Evolutionary conservation across 1,140 invertebrate genomes (phyloP).

Genomic region (Drosophila guanche): DNA sequence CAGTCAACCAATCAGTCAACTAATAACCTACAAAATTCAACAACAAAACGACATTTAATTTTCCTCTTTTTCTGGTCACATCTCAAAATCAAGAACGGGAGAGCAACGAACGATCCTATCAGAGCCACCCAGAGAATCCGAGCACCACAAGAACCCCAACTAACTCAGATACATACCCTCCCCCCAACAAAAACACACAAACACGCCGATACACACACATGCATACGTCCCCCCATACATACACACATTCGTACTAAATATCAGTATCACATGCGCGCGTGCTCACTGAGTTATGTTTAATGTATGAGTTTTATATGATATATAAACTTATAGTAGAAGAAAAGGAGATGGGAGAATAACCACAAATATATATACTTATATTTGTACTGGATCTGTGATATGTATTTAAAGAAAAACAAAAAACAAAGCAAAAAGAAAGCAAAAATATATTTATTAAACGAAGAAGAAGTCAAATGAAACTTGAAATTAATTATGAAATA

Average conservation of each 20-base stretch:
- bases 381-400: constrained; percentile 83
- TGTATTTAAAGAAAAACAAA: constrained; percentile 75
- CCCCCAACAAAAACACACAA: constrained; percentile 17
- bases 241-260: constrained; percentile 62
- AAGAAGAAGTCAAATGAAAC: constrained; percentile 57
- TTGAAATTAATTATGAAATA: constrained; percentile 80
- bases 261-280: constrained; percentile 62
- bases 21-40: constrained; percentile 44
- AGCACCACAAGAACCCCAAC: constrained; percentile 14
- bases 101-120: constrained; percentile 21
- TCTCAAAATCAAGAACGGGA: constrained; percentile 46
- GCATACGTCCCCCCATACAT: constrained; percentile 14
- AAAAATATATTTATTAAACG: constrained; percentile 54
- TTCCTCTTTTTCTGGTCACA: constrained; percentile 58
- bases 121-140: constrained; percentile 27
- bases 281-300: constrained; percentile 76
- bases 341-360: constrained; percentile 46
- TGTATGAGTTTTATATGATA: constrained; percentile 71
- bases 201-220: constrained; percentile 22
- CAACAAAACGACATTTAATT: constrained; percentile 39
- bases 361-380: constrained; percentile 68
- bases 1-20: constrained; percentile 34
- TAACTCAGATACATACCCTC: constrained; percentile 14
- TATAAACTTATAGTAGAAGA: constrained; percentile 68
- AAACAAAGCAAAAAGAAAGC: constrained; percentile 49